Evolutionary conservation across 2,888 invertebrate genomes (phyloP).

Genomic region (Chironomus riparius): DNA sequence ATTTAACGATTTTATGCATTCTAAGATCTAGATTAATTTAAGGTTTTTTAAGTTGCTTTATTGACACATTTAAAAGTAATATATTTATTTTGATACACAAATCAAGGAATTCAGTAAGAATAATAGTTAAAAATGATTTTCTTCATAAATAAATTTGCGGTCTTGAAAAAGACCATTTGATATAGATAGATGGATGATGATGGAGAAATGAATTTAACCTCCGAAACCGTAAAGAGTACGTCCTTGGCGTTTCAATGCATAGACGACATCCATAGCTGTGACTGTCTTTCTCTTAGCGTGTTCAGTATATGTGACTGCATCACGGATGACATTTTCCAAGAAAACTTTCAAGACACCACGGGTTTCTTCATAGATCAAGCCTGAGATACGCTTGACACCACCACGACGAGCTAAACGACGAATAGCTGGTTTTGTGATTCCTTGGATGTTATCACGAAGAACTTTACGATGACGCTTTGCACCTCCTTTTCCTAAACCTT

Average conservation of each 20-base stretch:
- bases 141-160: too few relatives aligned
- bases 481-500: conserved; percentile 70
- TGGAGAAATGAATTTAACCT: conserved; percentile 43
- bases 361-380: not conserved
- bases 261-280: conserved; percentile 81
- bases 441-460: conserved; percentile 48
- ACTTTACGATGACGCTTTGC: conserved; percentile 79
- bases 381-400: conserved; percentile 49
- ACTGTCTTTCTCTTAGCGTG: conserved; percentile 67
- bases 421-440: conserved; percentile 39
- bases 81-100: too few relatives aligned
- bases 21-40: too few relatives aligned
- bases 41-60: too few relatives aligned
- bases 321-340: not conserved
- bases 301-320: not conserved
- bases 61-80: too few relatives aligned
- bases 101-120: not conserved
- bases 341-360: not conserved
- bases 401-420: conserved; percentile 62
- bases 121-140: too few relatives aligned
- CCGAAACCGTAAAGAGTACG: conserved; percentile 74
- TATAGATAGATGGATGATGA: not conserved
- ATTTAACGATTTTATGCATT: too few relatives aligned
- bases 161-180: conserved; percentile 1
- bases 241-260: conserved; percentile 64